phyloP scores from a whole-genome alignment of 1,140 invertebrate species.

The Drosophila sturtevanti region DNA sequence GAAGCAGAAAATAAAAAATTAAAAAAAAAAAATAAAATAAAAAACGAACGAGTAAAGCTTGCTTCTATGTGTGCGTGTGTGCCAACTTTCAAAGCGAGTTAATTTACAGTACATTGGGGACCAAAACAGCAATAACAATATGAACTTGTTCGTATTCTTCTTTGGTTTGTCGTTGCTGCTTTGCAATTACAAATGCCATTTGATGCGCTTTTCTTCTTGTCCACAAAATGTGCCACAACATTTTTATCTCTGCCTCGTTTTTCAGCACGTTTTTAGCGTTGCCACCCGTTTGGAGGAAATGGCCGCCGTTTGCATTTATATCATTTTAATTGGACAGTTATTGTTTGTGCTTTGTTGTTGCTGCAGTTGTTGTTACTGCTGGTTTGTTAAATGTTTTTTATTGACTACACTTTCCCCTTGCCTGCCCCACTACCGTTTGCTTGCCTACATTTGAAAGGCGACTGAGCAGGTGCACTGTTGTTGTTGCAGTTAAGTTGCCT shows the following conservation, averaged over 20 bases:
- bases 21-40: slow-evolving; percentile 26
- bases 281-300: slow-evolving; percentile 40
- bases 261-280: slow-evolving; percentile 32
- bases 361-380: slow-evolving; percentile 3
- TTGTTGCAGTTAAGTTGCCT: slow-evolving; percentile 55
- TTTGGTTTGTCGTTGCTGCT: slow-evolving; percentile 41
- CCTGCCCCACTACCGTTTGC: not conserved
- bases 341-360: slow-evolving; percentile 43
- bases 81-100: slow-evolving; percentile 77
- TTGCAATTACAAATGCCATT: slow-evolving; percentile 60
- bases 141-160: slow-evolving; percentile 41
- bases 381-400: slow-evolving; percentile 42
- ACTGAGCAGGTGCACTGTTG: slow-evolving; percentile 55
- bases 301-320: slow-evolving; percentile 45
- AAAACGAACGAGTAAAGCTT: slow-evolving; percentile 59
- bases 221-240: slow-evolving; percentile 22
- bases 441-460: slow-evolving; percentile 34
- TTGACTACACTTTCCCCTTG: slow-evolving; percentile 22
- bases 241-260: slow-evolving; percentile 34
- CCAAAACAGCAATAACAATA: slow-evolving; percentile 17
- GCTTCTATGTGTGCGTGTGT: slow-evolving; percentile 33
- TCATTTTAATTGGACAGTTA: slow-evolving; percentile 72
- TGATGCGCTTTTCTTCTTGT: slow-evolving; percentile 59
- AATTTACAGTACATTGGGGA: slow-evolving; percentile 69
- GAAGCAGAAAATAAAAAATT: slow-evolving; percentile 12